Conservation (phyloP, 1,140 invertebrate species). For the Wasmannia auropunctata region DNA sequence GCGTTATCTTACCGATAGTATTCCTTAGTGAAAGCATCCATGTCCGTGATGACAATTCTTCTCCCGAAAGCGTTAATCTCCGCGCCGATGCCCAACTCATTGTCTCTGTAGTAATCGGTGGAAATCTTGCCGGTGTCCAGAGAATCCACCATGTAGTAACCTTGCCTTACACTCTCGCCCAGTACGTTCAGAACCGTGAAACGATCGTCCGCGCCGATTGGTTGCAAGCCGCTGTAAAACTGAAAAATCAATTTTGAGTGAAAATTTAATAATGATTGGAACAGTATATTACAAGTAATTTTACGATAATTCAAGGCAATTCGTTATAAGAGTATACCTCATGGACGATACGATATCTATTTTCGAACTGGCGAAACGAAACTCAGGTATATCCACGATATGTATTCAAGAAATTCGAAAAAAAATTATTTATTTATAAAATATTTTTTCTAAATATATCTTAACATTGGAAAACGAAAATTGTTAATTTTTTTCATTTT, state of each 20-base stretch:
- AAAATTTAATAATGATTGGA: background rate
- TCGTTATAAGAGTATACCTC: conserved; percentile 93
- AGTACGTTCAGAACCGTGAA: conserved; percentile 91
- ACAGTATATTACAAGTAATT: background rate
- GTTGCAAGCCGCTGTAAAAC: conserved; percentile 84
- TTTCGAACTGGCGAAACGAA: conserved; percentile 90
- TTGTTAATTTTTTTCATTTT: background rate
- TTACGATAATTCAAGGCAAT: conserved; percentile 85
- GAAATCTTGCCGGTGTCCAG: conserved; percentile 84
- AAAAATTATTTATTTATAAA: background rate
- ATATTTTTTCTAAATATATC: background rate
- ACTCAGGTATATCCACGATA: conserved; percentile 88
- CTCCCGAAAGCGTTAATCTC: conserved; percentile 92
- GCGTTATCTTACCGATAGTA: conserved; percentile 89
- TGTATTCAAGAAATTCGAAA: background rate
- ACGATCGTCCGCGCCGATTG: conserved; percentile 87
- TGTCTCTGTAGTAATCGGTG: conserved; percentile 89
- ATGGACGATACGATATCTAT: conserved; percentile 94
- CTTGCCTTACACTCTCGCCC: conserved; percentile 86
- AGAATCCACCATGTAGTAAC: conserved; percentile 88
- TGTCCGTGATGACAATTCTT: conserved; percentile 92
- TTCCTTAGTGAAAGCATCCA: conserved; percentile 94
- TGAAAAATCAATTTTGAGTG: conserved; percentile 57
- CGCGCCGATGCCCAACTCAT: conserved; percentile 92
- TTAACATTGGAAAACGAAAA: background rate